phyloP scores from a whole-genome alignment of 2,888 invertebrate species.

The Orthonychiurus folsomi region DNA sequence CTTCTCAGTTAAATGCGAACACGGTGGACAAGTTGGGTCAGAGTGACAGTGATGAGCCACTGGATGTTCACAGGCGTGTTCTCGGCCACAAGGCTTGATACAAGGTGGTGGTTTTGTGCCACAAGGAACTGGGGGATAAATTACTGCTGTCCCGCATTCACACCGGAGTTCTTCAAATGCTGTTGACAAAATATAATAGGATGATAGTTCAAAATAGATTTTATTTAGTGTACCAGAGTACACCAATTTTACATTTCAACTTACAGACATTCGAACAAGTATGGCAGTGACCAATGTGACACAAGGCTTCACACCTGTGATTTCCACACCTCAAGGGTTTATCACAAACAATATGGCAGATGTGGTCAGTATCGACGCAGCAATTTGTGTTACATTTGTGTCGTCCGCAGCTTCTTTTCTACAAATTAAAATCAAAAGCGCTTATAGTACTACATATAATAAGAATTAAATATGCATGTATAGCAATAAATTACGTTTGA shows the following conservation, averaged over 20 bases:
- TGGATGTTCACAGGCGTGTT: slow-evolving; percentile 69
- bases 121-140: slow-evolving; percentile 83
- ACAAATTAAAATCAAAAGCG: slow-evolving; percentile 35
- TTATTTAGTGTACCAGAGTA: too few species aligned
- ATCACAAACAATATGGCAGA: slow-evolving; percentile 73
- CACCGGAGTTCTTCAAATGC: slow-evolving; percentile 82
- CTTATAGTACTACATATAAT: slow-evolving; percentile 30
- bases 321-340: slow-evolving; percentile 74
- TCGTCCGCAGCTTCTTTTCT: slow-evolving; percentile 72
- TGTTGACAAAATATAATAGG: slow-evolving; percentile 37
- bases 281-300: slow-evolving; percentile 63
- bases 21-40: slow-evolving; percentile 65
- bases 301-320: slow-evolving; percentile 79
- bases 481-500: too few species aligned
- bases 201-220: too few species aligned
- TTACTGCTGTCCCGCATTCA: slow-evolving; percentile 76
- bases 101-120: slow-evolving; percentile 80
- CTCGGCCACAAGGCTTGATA: slow-evolving; percentile 62
- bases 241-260: slow-evolving; percentile 2
- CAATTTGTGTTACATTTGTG: slow-evolving; percentile 85
- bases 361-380: slow-evolving; percentile 77
- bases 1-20: slow-evolving; percentile 74
- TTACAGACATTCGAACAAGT: slow-evolving; percentile 3
- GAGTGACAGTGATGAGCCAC: slow-evolving; percentile 78
- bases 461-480: not conserved